Evolutionary conservation across 2,888 invertebrate species (phyloP).

Genomic region (Macrophya alboannulata): DNA sequence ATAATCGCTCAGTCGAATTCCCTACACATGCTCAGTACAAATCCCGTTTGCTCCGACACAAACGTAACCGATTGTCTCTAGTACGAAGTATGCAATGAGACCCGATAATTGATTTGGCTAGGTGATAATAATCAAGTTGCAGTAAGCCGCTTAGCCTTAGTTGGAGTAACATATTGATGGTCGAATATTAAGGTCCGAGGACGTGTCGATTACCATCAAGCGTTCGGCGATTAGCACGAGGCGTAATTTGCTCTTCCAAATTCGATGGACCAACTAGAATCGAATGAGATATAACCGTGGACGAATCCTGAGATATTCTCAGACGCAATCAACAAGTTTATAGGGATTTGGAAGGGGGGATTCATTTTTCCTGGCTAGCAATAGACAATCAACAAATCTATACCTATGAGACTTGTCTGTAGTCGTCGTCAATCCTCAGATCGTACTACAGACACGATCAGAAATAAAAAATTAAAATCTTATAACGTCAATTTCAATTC

Average conservation of each 20-base stretch:
- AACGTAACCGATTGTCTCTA: too few relatives aligned
- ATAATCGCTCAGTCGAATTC: not conserved
- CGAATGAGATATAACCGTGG: not conserved
- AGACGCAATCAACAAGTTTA: not conserved
- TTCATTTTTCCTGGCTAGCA: not conserved
- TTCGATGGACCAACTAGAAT: not conserved
- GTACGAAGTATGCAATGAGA: too few relatives aligned
- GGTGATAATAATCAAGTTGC: too few relatives aligned
- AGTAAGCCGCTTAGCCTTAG: too few relatives aligned
- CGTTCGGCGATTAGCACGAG: not conserved
- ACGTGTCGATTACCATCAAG: not conserved
- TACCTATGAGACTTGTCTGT: not conserved
- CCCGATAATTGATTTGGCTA: too few relatives aligned
- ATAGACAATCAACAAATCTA: not conserved
- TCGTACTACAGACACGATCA: not conserved
- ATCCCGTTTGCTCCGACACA: too few relatives aligned
- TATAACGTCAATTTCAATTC: not conserved
- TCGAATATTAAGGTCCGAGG: not conserved
- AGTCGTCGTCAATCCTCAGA: not conserved
- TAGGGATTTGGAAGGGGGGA: not conserved
- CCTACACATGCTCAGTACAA: not conserved
- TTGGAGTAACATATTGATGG: not conserved
- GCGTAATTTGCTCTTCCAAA: not conserved
- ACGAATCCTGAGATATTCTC: not conserved
- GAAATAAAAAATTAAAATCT: not conserved